Evolutionary conservation across 2,113 vertebrate species (phyloP).

Genomic region (Anoplopoma fimbria): DNA sequence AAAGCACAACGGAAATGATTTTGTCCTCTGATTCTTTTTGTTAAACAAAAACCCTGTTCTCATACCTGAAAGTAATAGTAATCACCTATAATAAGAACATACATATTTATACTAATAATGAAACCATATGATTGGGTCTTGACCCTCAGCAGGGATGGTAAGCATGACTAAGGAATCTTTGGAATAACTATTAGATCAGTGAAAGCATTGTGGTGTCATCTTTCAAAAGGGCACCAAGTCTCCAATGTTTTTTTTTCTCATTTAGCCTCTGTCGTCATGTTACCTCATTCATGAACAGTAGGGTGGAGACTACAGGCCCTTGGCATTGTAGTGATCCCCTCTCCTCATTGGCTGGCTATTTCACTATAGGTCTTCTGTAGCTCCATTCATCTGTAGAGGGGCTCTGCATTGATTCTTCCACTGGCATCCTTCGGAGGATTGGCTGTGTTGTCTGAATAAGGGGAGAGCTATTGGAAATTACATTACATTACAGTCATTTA

Average conservation of each 20-base stretch:
- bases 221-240: background rate
- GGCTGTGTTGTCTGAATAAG: background rate
- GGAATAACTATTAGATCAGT: background rate
- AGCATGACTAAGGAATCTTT: background rate
- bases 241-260: slow-evolving; percentile 4
- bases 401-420: background rate
- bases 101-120: background rate
- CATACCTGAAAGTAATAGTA: background rate
- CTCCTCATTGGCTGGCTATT: slow-evolving; percentile 33
- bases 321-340: slow-evolving; percentile 16
- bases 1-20: background rate
- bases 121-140: background rate
- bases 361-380: background rate
- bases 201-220: background rate
- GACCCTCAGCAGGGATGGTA: background rate
- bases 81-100: background rate
- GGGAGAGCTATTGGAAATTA: background rate
- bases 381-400: background rate
- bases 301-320: slow-evolving; percentile 53
- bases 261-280: background rate
- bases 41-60: background rate
- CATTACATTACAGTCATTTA: no score
- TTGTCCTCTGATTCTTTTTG: background rate
- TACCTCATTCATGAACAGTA: background rate
- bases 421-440: background rate